A percentile compares a stretch with the other conserved stretches of the same genome.
These are phyloP conservation scores for Lithophane semibrunnea DNA, from an alignment of 2,888 invertebrate species.

Conservation along the genomic window DNA sequence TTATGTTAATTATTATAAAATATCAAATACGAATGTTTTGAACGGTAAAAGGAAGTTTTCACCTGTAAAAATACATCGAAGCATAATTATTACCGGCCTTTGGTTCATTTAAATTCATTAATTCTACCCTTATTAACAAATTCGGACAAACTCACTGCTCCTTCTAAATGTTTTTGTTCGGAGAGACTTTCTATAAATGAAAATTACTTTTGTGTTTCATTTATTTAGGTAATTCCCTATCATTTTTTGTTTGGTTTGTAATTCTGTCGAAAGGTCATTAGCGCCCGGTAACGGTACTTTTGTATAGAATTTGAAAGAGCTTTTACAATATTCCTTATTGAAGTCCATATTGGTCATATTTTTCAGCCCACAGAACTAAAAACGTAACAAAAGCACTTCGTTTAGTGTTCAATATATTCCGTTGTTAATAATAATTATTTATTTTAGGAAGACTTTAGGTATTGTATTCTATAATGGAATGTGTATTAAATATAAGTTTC, in stretches of 20 bases:
- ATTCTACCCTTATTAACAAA: conserved; percentile 49
- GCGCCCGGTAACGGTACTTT: neutral
- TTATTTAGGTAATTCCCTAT: conserved; percentile 22
- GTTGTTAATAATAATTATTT: no score
- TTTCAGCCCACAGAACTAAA: neutral
- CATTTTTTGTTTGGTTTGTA: conserved; percentile 27
- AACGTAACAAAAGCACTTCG: conserved; percentile 4
- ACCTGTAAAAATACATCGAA: conserved; percentile 53
- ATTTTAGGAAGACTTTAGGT: neutral
- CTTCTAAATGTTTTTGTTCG: conserved; percentile 45
- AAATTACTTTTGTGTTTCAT: conserved; percentile 57
- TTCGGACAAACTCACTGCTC: conserved; percentile 38
- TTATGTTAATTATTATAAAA: conserved; percentile 2
- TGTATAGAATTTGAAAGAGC: conserved; percentile 6
- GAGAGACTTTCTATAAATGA: conserved; percentile 55
- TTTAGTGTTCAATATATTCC: conserved; percentile 21
- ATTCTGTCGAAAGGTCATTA: conserved; percentile 15
- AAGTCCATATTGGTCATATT: neutral
- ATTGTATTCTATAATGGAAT: conserved; percentile 1
- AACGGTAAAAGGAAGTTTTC: conserved; percentile 18
- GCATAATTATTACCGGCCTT: conserved; percentile 22
- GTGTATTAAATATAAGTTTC: neutral
- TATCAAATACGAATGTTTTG: conserved; percentile 7
- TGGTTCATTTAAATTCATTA: conserved; percentile 55
- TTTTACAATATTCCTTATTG: conserved; percentile 7